phyloP scores from a whole-genome alignment of 2,113 vertebrate genomes.

The Mobula birostris region DNA sequence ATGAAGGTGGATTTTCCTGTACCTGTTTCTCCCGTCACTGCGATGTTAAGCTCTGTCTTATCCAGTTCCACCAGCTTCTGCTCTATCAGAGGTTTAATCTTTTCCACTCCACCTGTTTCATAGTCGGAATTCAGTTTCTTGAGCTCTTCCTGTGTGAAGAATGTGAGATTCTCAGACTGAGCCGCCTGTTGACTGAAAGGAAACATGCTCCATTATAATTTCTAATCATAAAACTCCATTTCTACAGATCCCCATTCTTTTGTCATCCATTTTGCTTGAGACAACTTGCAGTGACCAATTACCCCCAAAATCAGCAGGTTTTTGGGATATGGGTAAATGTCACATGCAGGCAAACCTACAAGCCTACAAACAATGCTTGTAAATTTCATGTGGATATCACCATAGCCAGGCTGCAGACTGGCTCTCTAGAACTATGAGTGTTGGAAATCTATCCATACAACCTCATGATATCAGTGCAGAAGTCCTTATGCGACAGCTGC shows the following conservation, averaged over 20 bases:
- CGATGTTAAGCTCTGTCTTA: neutral
- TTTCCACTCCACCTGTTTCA: conserved; percentile 51
- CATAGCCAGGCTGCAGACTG: too few relatives aligned
- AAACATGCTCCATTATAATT: neutral
- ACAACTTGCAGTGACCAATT: too few relatives aligned
- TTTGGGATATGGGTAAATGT: too few relatives aligned
- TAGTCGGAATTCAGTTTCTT: conserved; percentile 53
- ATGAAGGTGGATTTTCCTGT: conserved; percentile 10
- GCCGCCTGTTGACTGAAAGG: neutral
- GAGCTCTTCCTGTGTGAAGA: neutral
- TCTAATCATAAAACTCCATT: neutral
- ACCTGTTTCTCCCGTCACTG: neutral
- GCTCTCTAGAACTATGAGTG: too few relatives aligned
- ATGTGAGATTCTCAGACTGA: neutral
- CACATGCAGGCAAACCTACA: too few relatives aligned
- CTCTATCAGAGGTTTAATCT: conserved; percentile 50
- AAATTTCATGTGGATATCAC: too few relatives aligned
- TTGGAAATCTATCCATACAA: too few relatives aligned
- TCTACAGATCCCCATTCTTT: neutral
- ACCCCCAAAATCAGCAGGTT: too few relatives aligned
- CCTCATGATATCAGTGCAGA: too few relatives aligned
- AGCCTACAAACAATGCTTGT: too few relatives aligned
- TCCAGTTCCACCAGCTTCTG: conserved; percentile 50
- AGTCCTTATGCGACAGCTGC: too few relatives aligned
- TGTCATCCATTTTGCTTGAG: too few relatives aligned